Base-by-base conservation (phyloP, 2,888 invertebrate species). In the Diloba caeruleocephala region DNA sequence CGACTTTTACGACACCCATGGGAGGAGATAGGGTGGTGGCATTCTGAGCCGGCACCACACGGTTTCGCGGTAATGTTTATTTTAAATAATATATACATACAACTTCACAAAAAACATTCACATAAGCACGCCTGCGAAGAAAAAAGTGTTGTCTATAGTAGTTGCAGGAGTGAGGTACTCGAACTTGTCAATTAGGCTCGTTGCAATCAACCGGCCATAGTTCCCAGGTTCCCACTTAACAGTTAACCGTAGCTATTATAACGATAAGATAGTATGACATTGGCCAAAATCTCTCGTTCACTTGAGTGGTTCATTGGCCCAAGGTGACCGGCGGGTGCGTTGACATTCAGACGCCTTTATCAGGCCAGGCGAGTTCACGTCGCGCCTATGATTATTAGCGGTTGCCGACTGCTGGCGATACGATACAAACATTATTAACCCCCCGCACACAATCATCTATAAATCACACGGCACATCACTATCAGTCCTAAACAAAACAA, bases 331-430 rank as follows among this genome's bases (percentile, higher is more conserved):
- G 70, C 80, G 82, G 82, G 87, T 85, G 81, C 89, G 90, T 87
- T 89, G 89, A 90, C 90, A 90, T 90, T 90, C 88, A 90, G 89
- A 89, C 88, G 88, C 79, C 88, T 88, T 85, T 88, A 87, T 86
- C 84, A 81, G 81, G 79, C 76, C 74, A 75, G 73, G 70, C 79
- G 81, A 74, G 77, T 79, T 78, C 79, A 77, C 77, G 74, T 72
- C 79, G 81, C 80, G 78, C 80, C 78, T 78, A 79, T 78, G 75
- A 79, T 82, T 82, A 80, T 81, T 79, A 79, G 75, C 76, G 75
- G 70, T 55, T 63, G 59, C 49, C 52, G 55, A 63, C 60, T 58
- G 55, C 49, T 65, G 46, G 72, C 70, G 71, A 68, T 71, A 66
- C 62, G 39, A 39, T 38, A 58, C 59, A 49, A 44, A 31, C 6